Evolutionary conservation across 2,113 vertebrate species (phyloP), one percentile per base, ranked within the genome.

Genomic region (Eleginops maclovinus): DNA sequence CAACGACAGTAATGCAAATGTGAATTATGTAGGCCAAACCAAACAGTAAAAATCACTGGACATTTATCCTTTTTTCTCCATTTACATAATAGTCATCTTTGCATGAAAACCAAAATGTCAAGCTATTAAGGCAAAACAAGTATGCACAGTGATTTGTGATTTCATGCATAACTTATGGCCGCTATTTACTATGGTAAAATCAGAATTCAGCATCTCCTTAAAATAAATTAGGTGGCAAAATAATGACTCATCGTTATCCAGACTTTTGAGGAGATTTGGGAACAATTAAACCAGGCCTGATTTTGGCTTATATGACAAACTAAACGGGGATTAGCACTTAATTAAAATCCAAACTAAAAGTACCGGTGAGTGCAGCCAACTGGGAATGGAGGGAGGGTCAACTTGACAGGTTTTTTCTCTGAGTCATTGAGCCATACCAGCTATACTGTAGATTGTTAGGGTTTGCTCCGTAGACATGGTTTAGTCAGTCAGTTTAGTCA

Each of bases 111-210:
- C 69, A 75, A 88, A 89, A 88, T 36, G 24, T 85, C 61, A 86
- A 75, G 67, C 83, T 75, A 72, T 85, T 93, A 93, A 93, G 92
- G 93, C 92, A 93, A 91, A 90, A 88, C 87, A 91, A 91, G 84
- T 88, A 89, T 88, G 91, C 92, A 93, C 92, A 93, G 92, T 94
- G 91, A 89, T 90, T 78, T 85, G 87, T 90, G 80, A 88, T 88
- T 86, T 89, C 84, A 92, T 92, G 91, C 89, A 92, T 89, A 91
- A 93, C 59, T 41, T 54, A 89, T 81, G 71, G 82, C 67, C 12
- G 72, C 79, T 79, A 75, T 83, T 80, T 75, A 79, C 71, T 49
- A 67, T 62, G 65, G 56, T 67, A 36, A 82, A 85, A 79, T 62
- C 40, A 67, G 79, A 79, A 74, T 47, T 77, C 79, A 77, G 72